Evolutionary conservation across 2,113 vertebrate species (phyloP), one percentile per base, ranked within the genome.

Genomic region (Onychostoma macrolepis): DNA sequence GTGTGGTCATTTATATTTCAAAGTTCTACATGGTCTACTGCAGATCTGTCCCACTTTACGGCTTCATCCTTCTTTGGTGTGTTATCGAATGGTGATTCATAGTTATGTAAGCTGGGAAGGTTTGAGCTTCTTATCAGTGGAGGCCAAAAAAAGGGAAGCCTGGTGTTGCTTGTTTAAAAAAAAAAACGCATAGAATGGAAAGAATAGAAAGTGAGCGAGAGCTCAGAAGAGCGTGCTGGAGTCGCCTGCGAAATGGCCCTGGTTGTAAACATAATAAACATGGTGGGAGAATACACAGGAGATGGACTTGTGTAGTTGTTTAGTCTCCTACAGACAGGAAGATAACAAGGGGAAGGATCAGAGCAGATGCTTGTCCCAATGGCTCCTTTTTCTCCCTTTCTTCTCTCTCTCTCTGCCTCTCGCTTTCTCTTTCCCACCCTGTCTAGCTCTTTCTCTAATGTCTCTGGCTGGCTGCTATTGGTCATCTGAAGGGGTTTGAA

Each of bases 241-340:
- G 84, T 89, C 89, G 89, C 87, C 84, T 79, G 85, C 78, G 86
- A 92, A 94, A 94, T 90, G 92, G 90, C 88, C 87, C 89, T 90
- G 88, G 80, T 92, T 90, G 89, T 92, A 93, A 93, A 89, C 90
- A 92, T 82, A 90, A 90, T 87, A 86, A 92, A 86, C 89, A 83
- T 86, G 86, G 85, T 56, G 61, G 67, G 86, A 26, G 50, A 93
- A 92, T 90, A 90, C 88, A 90, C 88, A 84, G 87, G 92, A 92
- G 92, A 93, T 92, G 91, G 89, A 89, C 88, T 84, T 74, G 61
- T 89, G 93, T 92, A 92, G 94, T 93, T 95, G 94, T 96, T 95
- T 95, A 95, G 93, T 95, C 94, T 95, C 90, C 6, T 80, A 90
- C 83, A 85, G 87, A 87, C 90, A 91, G 92, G 91, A 93, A 87